Conservation (phyloP, 2,797 vertebrate species). For the Okamejei kenojei region DNA sequence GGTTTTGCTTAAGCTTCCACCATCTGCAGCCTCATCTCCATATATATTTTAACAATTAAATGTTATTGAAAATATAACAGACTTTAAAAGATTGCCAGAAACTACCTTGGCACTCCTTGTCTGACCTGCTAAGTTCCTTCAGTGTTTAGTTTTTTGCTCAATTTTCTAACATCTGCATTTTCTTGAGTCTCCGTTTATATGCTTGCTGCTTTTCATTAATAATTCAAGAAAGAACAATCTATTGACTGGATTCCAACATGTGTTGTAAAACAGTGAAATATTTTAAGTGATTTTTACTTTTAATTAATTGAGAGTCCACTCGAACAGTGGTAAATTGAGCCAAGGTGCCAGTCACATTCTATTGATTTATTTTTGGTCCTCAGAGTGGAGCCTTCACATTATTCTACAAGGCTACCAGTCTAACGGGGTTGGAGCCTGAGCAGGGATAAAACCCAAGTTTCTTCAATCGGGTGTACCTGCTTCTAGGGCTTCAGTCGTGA, state of each 20-base stretch:
- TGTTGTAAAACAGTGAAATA: neutral
- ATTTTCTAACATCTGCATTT: no score
- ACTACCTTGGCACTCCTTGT: no score
- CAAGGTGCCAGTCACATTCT: neutral
- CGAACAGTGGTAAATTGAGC: neutral
- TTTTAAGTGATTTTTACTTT: neutral
- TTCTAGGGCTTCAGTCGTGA: neutral
- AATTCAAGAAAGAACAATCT: neutral
- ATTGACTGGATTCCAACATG: neutral
- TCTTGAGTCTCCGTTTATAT: no score
- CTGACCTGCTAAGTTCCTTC: no score
- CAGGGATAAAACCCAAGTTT: neutral
- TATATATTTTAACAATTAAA: no score
- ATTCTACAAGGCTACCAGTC: neutral
- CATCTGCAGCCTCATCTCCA: no score
- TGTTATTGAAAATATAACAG: no score
- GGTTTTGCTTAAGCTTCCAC: no score
- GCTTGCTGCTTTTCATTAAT: neutral
- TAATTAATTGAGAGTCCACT: neutral
- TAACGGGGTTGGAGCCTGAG: neutral
- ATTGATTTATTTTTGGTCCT: neutral
- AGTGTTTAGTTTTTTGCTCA: no score
- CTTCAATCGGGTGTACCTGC: neutral
- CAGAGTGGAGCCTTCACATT: neutral
- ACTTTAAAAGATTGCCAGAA: no score